Evolutionary conservation across 2,113 vertebrate genomes (phyloP), one percentile per base, ranked within the genome.

Genomic region (Chinchilla lanigera): DNA sequence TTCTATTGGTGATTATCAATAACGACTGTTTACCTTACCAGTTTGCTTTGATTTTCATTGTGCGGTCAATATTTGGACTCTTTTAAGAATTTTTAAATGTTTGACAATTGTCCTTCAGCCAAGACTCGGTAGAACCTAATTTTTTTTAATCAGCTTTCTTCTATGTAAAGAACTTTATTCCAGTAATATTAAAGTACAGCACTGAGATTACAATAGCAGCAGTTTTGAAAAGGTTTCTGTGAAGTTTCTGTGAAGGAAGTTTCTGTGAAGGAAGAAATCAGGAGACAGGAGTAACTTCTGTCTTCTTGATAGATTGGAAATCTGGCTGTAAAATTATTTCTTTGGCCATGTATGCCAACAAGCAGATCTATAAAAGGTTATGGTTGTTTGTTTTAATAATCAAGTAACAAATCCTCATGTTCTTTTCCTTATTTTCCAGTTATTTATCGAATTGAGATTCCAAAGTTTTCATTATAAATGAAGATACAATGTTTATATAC

Each of bases 351-450:
- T 83, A 5, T 92, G n/a, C 73, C 65, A 90, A 35, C 28, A 95
- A 54, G 11, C 77, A 71, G 54, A 87, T 93, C 44, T 61, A 94
- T 75, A 75, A 41, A 89, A 81, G 17, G 3, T 20, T 28, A 63
- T 28, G 75, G 14, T 13, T 41, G 47, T 89, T 86, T 92, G 60
- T 85, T 60, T 97, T 77, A 92, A n/a, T 92, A 85, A 86, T 92
- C 77, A 86, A 83, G 78, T 73, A 30, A 77, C 12, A 90, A 1
- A 47, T 78, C 22, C 22, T 80, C 35, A 75, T 11, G 19, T 83
- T 58, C 85, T 11, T 80, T 88, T 50, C 24, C 44, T 30, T 47
- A 38, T 93, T 93, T 85, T 81, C n/a, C 7, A 52, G 6, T 84
- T 71, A 35, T 73, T 63, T 56, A 58, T 75, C 16, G 75, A 33